These are phyloP conservation scores for Babyrousa celebensis DNA, from an alignment of 2,797 vertebrate genomes.

Conservation along the genomic window DNA sequence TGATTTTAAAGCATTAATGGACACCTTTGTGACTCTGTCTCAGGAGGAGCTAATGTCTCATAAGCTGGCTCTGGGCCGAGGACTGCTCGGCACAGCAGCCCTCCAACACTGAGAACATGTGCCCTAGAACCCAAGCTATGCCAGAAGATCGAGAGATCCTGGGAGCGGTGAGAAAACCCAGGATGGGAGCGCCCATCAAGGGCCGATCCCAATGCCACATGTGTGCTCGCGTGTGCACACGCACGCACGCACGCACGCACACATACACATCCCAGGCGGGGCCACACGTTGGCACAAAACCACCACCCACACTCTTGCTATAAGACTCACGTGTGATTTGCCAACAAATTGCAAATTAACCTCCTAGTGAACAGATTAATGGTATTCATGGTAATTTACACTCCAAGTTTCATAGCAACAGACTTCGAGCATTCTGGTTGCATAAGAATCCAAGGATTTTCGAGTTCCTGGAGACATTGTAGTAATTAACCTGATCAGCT, in stretches of 20 bases:
- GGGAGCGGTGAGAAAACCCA: conserved; percentile 54
- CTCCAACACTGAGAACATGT: conserved; percentile 46
- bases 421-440: conserved; percentile 85
- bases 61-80: conserved; percentile 69
- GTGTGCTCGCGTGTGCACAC: rapidly evolving
- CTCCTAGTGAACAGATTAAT: conserved; percentile 81
- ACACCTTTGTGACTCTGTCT: conserved; percentile 63
- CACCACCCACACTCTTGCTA: conserved; percentile 82
- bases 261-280: conserved; percentile 37
- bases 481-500: conserved; percentile 90
- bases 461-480: conserved; percentile 85
- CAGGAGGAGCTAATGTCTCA: conserved; percentile 61
- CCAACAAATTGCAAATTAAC: conserved; percentile 82
- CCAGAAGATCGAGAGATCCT: conserved; percentile 61
- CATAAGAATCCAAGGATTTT: conserved; percentile 85
- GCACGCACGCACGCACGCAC: too few species aligned
- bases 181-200: background rate
- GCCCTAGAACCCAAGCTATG: conserved; percentile 32
- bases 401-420: conserved; percentile 80
- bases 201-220: background rate
- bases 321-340: conserved; percentile 84
- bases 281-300: conserved; percentile 73
- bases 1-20: conserved; percentile 73
- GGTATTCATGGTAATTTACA: conserved; percentile 75
- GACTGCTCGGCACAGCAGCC: conserved; percentile 37